Base-by-base conservation (phyloP, 2,797 vertebrate genomes). In the Rhinoraja longicauda region DNA sequence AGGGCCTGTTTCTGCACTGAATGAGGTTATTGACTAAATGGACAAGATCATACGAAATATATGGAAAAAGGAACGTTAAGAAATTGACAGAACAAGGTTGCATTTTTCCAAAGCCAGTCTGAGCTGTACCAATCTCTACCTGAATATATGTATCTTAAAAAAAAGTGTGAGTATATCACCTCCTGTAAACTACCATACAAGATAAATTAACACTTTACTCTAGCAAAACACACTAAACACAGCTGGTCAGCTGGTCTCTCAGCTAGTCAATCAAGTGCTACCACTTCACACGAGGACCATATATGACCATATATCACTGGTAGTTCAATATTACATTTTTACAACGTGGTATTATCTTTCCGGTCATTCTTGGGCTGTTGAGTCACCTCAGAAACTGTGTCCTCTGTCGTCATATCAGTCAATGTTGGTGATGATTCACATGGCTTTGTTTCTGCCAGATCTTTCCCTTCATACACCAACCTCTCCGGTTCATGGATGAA, bases 401-500 rank as follows among this genome's bases (percentile, higher is more conserved):
- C 64, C 59, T 64, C 84, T 15, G 4, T 57, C 57, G 15, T 26
- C 53, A 9, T 26, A 15, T 84, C 53, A 5, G 59, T 32, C 29
- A 26, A 24, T 26, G 2, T 73, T 19, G 29, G 59, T 36, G 59
- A 32, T 19, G 17, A 17, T 32, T 88, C 96, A 36, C 96, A 94
- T 88, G 96, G 96, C 8, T 96, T 97, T 93, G 95, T 79, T 29
- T 94, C 93, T 7, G 53, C 94, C 1, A 93, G 94, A 0, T 95
- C 95, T 19, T 93, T 92, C 93, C 95, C 95, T 81, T 93, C 94
- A 64, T 94, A 94, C 62, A 64, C 94, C 7, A 93, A 39, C 82
- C 94, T 93, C 19, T 97, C 95, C 0, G 96, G 95, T 64, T 96
- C 95, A 6, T 96, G 94, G 0, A 97, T 96, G 93, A 97, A 97